Base-by-base conservation (phyloP, 2,888 invertebrate genomes). In the Teleogryllus oceanicus region DNA sequence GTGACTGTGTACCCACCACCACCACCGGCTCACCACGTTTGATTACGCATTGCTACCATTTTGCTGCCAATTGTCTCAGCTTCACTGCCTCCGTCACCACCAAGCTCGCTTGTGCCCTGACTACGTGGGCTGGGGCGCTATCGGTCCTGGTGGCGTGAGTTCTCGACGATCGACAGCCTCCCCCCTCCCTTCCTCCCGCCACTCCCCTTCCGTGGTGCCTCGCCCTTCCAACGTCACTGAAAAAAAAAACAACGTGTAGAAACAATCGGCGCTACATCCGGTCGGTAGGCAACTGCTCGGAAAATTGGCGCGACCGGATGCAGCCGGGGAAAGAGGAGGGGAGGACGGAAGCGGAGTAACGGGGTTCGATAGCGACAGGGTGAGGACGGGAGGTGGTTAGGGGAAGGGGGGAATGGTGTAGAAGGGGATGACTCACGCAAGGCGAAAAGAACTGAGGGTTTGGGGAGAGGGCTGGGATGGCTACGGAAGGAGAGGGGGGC, bases 261-360 rank as follows among this genome's bases (percentile, higher is more conserved):
- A 62, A 62, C 62, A 62, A 62, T 62, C 62, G 62, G 10, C 62
- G 62, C 62, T 62, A 12, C 62, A 62, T 62, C 62, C 62, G 62
- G 62, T 3, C 13, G 62, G 62, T 5, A n/a, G 62, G 62, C 62
- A 62, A 62, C 62, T 62, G 62, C 13, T 62, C 62, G 62, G 62
- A 62, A 62, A 62, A 62, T 62, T 62, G 62, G 62, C 62, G 62
- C 62, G 13, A 62, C 62, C 62, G 62, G 62, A 62, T 62, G 62
- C 13, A 62, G 13, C n/a, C 13, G 62, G n/a, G 62, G n/a, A 5
- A 1, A n/a, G 62, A 12, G 62, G 62, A 62, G 24, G n/a, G 13
- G 62, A 1, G 62, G 18, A 5, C 62, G 62, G 62, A 62, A 13
- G 62, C 3, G 62, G 62, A 62, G 16, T 0, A 12, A 11, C 16